phyloP scores from a whole-genome alignment of 2,888 invertebrate species.

The Lamellibrachia satsuma region DNA sequence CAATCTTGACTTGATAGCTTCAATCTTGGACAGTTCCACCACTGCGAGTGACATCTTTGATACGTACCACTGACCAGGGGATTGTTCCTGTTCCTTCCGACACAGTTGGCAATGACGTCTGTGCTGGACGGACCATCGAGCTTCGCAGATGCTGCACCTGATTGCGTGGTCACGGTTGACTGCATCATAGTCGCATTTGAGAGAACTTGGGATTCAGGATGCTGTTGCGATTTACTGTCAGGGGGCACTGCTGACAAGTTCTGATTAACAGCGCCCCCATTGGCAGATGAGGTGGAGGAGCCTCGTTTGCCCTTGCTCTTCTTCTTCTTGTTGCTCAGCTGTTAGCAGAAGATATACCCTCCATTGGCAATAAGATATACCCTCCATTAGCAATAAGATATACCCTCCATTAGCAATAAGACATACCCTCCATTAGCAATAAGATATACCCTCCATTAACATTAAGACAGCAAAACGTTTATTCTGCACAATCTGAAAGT shows the following conservation, averaged over 20 bases:
- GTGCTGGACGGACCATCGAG: background rate
- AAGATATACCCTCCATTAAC: too few species aligned
- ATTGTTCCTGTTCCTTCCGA: background rate
- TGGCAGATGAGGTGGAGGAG: background rate
- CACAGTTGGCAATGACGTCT: background rate
- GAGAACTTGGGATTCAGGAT: background rate
- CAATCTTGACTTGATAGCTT: too few species aligned
- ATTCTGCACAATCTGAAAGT: too few species aligned
- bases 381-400: too few species aligned
- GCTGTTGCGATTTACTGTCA: background rate
- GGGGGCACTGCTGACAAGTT: background rate
- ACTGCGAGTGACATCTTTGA: background rate
- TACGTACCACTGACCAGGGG: background rate
- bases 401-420: too few species aligned
- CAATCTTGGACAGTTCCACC: background rate
- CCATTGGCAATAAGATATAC: too few species aligned
- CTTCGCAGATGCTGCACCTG: background rate
- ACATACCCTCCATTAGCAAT: too few species aligned
- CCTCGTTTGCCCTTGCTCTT: background rate
- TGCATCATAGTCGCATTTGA: background rate
- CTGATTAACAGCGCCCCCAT: background rate
- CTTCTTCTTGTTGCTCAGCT: slow-evolving; percentile 2
- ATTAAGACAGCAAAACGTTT: too few species aligned
- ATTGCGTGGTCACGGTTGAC: background rate
- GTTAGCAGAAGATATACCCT: background rate